Evolutionary conservation across 2,113 vertebrate genomes (phyloP).

Genomic region (Narcine bancroftii): DNA sequence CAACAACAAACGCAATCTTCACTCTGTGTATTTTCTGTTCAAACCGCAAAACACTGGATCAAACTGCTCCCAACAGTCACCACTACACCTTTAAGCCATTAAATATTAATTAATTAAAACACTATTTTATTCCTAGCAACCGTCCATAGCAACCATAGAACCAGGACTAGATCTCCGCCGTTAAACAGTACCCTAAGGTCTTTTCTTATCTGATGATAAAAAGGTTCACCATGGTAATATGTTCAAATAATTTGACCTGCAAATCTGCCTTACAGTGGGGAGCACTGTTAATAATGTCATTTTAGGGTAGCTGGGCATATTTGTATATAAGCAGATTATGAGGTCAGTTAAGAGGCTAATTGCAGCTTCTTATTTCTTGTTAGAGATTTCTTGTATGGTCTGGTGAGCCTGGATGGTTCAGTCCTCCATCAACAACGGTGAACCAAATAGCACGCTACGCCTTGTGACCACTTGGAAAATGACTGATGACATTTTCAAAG

Average conservation of each 20-base stretch:
- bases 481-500: too few relatives aligned
- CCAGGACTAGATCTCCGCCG: not conserved
- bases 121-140: constrained; percentile 5
- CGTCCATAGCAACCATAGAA: not conserved
- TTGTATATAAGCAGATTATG: not conserved
- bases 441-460: not conserved
- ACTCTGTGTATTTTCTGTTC: not conserved
- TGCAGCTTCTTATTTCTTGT: not conserved
- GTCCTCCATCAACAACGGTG: not conserved
- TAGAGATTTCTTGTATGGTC: not conserved
- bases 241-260: too few relatives aligned
- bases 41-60: not conserved
- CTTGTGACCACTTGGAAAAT: not conserved
- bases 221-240: not conserved
- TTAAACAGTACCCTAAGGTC: not conserved
- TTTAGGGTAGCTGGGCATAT: not conserved
- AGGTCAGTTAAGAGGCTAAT: not conserved
- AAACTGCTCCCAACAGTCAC: not conserved
- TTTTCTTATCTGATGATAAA: not conserved
- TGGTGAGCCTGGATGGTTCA: not conserved
- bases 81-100: constrained; percentile 4
- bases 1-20: constrained; percentile 1
- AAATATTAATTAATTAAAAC: constrained; percentile 27
- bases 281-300: not conserved
- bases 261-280: not conserved